These are phyloP conservation scores for Eristalinus aeneus DNA, from an alignment of 2,888 invertebrate genomes.

Conservation along the genomic window DNA sequence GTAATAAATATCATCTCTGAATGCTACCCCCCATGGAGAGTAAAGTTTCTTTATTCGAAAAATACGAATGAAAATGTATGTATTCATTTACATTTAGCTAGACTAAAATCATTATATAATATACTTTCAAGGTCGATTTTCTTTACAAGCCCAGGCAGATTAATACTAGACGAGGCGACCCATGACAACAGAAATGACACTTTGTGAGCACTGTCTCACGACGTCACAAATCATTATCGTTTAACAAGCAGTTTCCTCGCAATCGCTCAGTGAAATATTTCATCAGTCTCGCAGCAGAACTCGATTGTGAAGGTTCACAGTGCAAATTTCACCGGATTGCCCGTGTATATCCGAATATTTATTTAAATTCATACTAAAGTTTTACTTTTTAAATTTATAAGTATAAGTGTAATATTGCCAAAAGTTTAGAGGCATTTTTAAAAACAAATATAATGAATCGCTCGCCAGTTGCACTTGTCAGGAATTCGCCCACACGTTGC, in stretches of 20 bases:
- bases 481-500: constrained; percentile 73
- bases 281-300: constrained; percentile 55
- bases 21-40: not conserved
- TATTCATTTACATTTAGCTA: not conserved
- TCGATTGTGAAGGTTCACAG: constrained; percentile 38
- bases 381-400: not conserved
- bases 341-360: constrained; percentile 6
- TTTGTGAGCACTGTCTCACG: constrained; percentile 2
- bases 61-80: too few species aligned
- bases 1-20: not conserved
- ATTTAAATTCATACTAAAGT: constrained; percentile 3
- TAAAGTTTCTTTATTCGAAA: not conserved
- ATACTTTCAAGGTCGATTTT: not conserved
- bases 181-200: constrained; percentile 4
- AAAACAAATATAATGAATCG: constrained; percentile 74
- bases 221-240: constrained; percentile 43
- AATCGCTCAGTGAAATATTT: constrained; percentile 12
- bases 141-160: not conserved
- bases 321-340: not conserved
- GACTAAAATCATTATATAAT: not conserved
- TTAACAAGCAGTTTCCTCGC: constrained; percentile 26
- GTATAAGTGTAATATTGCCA: not conserved
- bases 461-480: constrained; percentile 75
- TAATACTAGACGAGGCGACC: not conserved
- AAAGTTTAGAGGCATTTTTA: not conserved